Evolutionary conservation across 2,113 vertebrate genomes (phyloP).

Genomic region (Barnardius zonarius): DNA sequence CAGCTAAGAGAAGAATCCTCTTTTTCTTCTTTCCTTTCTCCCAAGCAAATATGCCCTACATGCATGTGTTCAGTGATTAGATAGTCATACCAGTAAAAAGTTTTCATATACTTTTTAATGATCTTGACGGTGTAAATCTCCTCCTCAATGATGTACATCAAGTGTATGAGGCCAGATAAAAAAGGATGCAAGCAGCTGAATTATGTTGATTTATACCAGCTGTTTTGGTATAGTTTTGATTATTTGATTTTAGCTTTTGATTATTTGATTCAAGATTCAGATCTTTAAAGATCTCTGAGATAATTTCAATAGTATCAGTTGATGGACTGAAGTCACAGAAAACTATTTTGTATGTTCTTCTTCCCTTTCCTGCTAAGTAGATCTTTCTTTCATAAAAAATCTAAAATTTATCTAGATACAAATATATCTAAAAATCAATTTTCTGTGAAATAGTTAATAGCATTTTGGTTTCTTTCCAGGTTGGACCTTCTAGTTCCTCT

Average conservation of each 20-base stretch:
- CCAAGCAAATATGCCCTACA: not conserved
- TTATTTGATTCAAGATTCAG: not conserved
- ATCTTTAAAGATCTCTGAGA: not conserved
- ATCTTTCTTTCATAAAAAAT: not conserved
- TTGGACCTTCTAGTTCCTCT: conserved; percentile 16
- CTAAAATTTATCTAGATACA: not conserved
- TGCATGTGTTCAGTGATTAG: not conserved
- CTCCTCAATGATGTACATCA: not conserved
- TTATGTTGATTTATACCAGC: not conserved
- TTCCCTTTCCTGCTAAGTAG: not conserved
- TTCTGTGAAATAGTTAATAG: not conserved
- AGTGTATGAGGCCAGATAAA: not conserved
- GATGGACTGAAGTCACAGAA: not conserved
- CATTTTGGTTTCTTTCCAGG: not conserved
- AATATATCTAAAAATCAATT: not conserved
- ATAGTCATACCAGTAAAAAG: not conserved
- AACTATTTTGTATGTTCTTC: not conserved
- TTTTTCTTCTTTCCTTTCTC: not conserved
- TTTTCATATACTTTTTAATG: not conserved
- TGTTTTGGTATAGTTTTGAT: not conserved
- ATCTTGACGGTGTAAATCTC: not conserved
- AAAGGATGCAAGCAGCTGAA: not conserved
- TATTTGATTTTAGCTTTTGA: not conserved
- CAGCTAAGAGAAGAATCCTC: not conserved
- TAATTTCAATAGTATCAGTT: not conserved